phyloP scores from a whole-genome alignment of 2,888 invertebrate genomes.

The Myathropa florea region DNA sequence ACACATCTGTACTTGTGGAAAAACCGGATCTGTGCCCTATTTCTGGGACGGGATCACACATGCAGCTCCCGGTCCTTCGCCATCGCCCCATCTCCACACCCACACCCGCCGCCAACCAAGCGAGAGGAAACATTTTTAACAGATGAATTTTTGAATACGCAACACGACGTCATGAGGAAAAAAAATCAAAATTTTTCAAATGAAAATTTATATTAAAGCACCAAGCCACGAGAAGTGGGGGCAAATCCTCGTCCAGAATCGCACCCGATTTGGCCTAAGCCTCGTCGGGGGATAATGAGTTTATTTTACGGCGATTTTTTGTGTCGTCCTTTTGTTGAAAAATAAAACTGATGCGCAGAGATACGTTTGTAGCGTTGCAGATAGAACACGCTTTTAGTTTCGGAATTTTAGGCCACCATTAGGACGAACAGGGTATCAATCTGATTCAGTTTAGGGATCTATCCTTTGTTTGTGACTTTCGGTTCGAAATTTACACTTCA shows the following conservation, averaged over 20 bases:
- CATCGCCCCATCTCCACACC: no score
- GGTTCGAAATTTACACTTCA: background rate
- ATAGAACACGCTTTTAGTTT: background rate
- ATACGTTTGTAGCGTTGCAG: background rate
- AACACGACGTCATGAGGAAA: background rate
- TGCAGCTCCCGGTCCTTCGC: background rate
- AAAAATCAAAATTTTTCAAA: background rate
- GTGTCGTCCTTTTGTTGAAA: background rate
- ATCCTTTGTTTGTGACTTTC: background rate
- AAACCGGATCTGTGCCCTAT: conserved; percentile 30
- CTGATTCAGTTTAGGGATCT: background rate
- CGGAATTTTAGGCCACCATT: background rate
- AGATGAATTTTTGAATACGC: background rate
- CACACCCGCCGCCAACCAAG: background rate
- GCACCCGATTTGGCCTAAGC: background rate
- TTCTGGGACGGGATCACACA: conserved; percentile 3
- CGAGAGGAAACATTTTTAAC: background rate
- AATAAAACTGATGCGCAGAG: background rate
- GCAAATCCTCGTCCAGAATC: background rate
- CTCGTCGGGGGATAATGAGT: background rate
- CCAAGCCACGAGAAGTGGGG: background rate
- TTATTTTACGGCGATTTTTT: no score
- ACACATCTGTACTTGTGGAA: background rate
- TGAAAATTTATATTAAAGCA: background rate
- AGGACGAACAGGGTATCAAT: background rate